A percentile compares a stretch with the other conserved stretches of the same genome.
phyloP scores from a whole-genome alignment of 1,140 invertebrate genomes.

The Bombus terrestris region DNA sequence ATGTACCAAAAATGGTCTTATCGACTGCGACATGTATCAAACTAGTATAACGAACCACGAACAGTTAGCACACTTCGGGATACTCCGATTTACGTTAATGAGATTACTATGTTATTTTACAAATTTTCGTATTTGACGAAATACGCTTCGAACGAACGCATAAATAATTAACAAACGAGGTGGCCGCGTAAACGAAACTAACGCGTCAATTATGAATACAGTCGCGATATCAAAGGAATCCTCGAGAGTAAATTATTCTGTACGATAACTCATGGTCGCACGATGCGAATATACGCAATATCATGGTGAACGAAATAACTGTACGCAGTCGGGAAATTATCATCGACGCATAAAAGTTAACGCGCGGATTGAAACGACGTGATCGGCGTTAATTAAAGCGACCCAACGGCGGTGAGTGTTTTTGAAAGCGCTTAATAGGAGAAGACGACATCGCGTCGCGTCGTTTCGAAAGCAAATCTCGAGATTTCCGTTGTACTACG shows the following conservation, averaged over 20 bases:
- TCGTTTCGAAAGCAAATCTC: neutral
- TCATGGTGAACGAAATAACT: neutral
- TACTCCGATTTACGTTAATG: too few relatives aligned
- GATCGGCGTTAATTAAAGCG: constrained; percentile 42
- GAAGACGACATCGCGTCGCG: constrained; percentile 9
- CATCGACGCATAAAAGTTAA: constrained; percentile 23
- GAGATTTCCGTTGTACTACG: neutral
- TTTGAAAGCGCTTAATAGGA: constrained; percentile 19
- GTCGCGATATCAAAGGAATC: neutral
- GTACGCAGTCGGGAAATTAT: constrained; percentile 6
- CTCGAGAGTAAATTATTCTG: neutral
- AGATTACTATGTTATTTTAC: too few relatives aligned
- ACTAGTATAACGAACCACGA: too few relatives aligned
- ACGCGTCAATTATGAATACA: neutral
- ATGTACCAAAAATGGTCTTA: too few relatives aligned
- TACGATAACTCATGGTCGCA: neutral
- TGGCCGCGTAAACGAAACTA: neutral
- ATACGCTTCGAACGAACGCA: neutral
- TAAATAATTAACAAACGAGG: constrained; percentile 1
- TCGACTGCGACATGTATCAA: too few relatives aligned
- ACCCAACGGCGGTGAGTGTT: constrained; percentile 20
- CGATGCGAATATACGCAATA: too few relatives aligned
- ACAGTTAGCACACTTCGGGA: too few relatives aligned
- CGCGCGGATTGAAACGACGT: constrained; percentile 5
- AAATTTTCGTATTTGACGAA: too few relatives aligned